phyloP scores from a whole-genome alignment of 2,888 invertebrate species.

The Allygus modestus region DNA sequence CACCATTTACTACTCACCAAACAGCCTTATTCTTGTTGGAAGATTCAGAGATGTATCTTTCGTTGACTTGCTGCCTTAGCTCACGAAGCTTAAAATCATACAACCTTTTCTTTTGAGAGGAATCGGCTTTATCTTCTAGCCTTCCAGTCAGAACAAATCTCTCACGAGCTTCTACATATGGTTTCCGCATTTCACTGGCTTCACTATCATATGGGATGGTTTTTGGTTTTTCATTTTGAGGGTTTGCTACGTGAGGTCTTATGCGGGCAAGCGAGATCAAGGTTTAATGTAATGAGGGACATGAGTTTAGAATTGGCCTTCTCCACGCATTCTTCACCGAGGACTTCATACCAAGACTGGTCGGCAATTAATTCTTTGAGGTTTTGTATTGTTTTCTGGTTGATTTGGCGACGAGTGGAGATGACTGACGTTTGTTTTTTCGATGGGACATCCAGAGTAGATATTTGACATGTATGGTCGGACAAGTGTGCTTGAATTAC shows the following conservation, averaged over 20 bases:
- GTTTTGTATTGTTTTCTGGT: background rate
- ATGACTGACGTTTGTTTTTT: background rate
- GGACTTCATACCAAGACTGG: background rate
- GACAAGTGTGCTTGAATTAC: background rate
- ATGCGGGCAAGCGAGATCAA: background rate
- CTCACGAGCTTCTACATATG: background rate
- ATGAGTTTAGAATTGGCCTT: background rate
- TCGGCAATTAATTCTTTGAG: background rate
- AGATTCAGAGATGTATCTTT: background rate
- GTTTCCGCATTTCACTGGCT: background rate
- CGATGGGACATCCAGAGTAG: background rate
- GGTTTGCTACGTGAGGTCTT: background rate
- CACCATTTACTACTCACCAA: background rate
- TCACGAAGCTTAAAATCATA: background rate
- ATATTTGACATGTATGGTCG: background rate
- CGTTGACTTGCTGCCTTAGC: background rate
- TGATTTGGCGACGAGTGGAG: background rate
- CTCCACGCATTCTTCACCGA: background rate
- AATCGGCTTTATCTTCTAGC: background rate
- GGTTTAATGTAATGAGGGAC: background rate
- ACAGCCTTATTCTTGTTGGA: conserved; percentile 2
- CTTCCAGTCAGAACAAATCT: background rate
- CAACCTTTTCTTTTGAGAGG: background rate
- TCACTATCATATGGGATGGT: background rate
- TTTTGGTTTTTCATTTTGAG: background rate